phyloP scores from a whole-genome alignment of 2,888 invertebrate genomes.

The Prosopocoilus inquinatus region DNA sequence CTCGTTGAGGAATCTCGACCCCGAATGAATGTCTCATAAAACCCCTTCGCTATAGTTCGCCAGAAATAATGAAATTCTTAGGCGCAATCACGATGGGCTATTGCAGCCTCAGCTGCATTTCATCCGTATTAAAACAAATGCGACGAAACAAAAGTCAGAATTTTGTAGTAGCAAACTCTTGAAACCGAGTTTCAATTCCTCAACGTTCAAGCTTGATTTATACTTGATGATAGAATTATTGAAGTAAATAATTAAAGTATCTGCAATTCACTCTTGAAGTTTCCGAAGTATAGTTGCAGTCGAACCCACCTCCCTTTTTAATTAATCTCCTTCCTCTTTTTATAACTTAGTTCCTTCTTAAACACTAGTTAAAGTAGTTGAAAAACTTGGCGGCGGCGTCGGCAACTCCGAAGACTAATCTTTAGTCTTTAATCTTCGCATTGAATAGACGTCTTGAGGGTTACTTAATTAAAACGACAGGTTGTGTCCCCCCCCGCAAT shows the following conservation, averaged over 20 bases:
- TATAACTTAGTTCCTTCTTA: too few species aligned
- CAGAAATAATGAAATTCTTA: slow-evolving; percentile 38
- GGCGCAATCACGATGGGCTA: slow-evolving; percentile 18
- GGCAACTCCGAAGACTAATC: slow-evolving; percentile 4
- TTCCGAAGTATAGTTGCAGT: too few species aligned
- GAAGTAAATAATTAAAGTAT: slow-evolving; percentile 4
- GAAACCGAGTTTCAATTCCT: too few species aligned
- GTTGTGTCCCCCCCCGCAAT: slow-evolving; percentile 31
- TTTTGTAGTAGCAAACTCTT: too few species aligned
- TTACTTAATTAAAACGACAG: slow-evolving; percentile 15
- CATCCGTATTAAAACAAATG: not conserved
- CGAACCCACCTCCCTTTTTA: not conserved
- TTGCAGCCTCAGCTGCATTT: slow-evolving; percentile 19
- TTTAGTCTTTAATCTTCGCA: slow-evolving; percentile 8
- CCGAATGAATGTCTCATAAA: slow-evolving; percentile 33
- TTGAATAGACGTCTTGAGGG: not conserved
- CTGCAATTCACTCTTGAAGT: not conserved
- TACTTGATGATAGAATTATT: not conserved
- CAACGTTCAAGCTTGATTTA: too few species aligned
- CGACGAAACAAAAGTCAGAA: too few species aligned
- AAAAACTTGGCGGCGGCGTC: slow-evolving; percentile 3
- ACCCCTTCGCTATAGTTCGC: slow-evolving; percentile 32
- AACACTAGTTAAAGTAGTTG: too few species aligned
- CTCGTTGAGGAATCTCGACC: slow-evolving; percentile 36
- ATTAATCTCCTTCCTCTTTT: not conserved